These are phyloP conservation scores for Fulica atra DNA, from an alignment of 2,113 vertebrate species.

Conservation along the genomic window DNA sequence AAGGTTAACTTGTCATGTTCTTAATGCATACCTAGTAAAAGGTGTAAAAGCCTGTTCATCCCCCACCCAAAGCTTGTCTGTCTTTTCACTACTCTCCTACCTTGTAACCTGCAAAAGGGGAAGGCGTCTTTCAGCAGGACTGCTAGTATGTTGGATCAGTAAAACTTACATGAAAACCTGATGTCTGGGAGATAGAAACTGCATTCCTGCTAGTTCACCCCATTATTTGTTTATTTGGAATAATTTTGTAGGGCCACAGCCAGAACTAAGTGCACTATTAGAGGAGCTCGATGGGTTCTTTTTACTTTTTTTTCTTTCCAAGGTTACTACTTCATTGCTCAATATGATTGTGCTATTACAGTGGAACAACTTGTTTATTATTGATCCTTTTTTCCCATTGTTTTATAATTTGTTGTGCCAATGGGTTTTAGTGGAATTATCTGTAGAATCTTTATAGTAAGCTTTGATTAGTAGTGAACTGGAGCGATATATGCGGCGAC, in stretches of 20 bases:
- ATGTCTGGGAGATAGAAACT: not conserved
- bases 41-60: not conserved
- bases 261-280: not conserved
- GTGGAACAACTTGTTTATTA: not conserved
- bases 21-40: not conserved
- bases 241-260: too few relatives aligned
- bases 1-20: not conserved
- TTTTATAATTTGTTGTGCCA: conserved; percentile 56
- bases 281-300: not conserved
- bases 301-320: not conserved
- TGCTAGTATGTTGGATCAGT: not conserved
- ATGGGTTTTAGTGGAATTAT: conserved; percentile 19
- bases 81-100: not conserved
- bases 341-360: not conserved
- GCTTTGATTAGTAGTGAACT: conserved; percentile 39
- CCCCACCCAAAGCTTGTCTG: not conserved
- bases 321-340: not conserved
- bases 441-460: conserved; percentile 40
- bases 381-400: not conserved
- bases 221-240: not conserved
- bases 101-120: not conserved
- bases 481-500: not conserved
- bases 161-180: not conserved
- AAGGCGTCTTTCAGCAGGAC: not conserved
- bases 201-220: not conserved